Evolutionary conservation across 2,797 vertebrate species (phyloP).

Genomic region (Malurus splendens): DNA sequence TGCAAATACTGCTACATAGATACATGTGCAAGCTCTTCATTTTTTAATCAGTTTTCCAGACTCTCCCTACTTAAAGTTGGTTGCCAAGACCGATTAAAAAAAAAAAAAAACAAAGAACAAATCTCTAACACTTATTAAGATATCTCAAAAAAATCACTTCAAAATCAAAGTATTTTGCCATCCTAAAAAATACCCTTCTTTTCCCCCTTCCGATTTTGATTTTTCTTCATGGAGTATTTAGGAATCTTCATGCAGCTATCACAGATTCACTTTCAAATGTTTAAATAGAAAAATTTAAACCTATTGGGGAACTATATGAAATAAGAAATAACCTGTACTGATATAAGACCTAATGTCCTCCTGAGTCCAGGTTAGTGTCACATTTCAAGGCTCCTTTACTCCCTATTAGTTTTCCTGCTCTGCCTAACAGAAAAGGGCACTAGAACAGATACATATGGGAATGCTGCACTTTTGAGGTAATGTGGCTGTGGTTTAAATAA

Average conservation of each 20-base stretch:
- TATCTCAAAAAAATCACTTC: neutral
- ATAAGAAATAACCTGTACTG: neutral
- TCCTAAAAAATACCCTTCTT: neutral
- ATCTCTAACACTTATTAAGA: neutral
- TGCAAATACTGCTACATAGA: neutral
- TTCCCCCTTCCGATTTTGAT: neutral
- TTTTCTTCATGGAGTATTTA: neutral
- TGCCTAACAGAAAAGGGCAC: neutral
- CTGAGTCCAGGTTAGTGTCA: neutral
- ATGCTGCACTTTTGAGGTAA: neutral
- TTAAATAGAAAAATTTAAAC: neutral
- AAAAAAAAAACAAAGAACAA: neutral
- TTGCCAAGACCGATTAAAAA: neutral
- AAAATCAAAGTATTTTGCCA: neutral
- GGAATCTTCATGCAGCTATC: neutral
- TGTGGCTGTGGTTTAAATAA: neutral
- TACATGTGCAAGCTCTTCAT: neutral
- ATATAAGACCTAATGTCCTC: neutral
- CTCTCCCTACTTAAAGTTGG: neutral
- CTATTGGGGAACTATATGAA: neutral
- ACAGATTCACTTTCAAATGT: neutral
- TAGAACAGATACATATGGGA: neutral
- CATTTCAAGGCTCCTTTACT: neutral
- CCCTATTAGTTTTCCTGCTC: neutral
- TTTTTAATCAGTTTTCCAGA: neutral